A percentile compares a stretch with the other conserved stretches of the same genome.
Evolutionary conservation across 1,140 invertebrate species (phyloP).

Genomic region (Batillaria attramentaria): DNA sequence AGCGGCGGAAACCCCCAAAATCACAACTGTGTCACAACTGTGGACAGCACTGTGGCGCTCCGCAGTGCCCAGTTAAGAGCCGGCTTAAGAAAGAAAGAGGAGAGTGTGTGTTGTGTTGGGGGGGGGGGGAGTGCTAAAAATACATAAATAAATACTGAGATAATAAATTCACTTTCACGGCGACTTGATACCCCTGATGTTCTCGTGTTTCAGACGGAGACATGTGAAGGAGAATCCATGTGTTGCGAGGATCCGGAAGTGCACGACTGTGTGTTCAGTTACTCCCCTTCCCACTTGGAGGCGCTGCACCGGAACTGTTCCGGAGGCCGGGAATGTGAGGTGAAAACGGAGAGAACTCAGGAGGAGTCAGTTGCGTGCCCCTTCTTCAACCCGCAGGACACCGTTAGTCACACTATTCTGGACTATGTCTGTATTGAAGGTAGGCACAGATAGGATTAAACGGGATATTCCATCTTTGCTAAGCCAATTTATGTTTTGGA

Average conservation of each 20-base stretch:
- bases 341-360: slow-evolving; percentile 30
- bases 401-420: slow-evolving; percentile 29
- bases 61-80: not conserved
- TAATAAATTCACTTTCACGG: not conserved
- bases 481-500: too few species aligned
- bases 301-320: slow-evolving; percentile 32
- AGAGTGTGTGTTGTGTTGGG: slow-evolving; percentile 5
- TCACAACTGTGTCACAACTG: not conserved
- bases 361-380: slow-evolving; percentile 32
- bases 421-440: slow-evolving; percentile 39
- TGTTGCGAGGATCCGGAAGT: slow-evolving; percentile 23
- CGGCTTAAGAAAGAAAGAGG: not conserved
- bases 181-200: not conserved
- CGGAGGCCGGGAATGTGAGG: not conserved
- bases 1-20: too few species aligned
- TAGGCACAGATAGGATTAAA: slow-evolving; percentile 5
- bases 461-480: too few species aligned
- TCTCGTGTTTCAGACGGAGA: not conserved
- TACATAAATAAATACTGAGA: not conserved
- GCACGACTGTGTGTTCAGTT: slow-evolving; percentile 23
- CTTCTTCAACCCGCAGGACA: slow-evolving; percentile 6
- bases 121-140: not conserved
- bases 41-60: not conserved
- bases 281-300: slow-evolving; percentile 25
- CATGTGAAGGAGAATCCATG: not conserved